Percentiles rank a stretch among this genome's conserved stretches.
phyloP scores from a whole-genome alignment of 92 coral and sea anemone species.

The Palythoa grandis region DNA sequence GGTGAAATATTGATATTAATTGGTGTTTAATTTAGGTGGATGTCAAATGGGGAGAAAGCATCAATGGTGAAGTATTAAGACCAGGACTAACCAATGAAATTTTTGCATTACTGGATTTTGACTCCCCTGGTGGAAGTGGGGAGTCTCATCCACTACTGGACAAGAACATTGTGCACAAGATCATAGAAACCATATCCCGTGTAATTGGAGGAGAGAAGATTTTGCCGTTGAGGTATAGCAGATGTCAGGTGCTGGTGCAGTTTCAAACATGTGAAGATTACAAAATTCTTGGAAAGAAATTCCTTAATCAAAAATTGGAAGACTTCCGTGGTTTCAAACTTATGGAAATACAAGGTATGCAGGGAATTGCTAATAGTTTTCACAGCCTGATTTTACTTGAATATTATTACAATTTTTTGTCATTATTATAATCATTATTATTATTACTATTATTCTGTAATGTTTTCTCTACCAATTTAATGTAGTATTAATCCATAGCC shows the following conservation, averaged over 20 bases:
- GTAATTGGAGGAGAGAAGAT: conserved; percentile 57
- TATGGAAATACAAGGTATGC: conserved; percentile 74
- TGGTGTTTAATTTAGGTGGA: conserved; percentile 51
- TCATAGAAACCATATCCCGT: conserved; percentile 53
- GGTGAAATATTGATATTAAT: too few relatives aligned
- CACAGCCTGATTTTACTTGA: neutral
- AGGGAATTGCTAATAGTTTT: neutral
- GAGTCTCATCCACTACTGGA: conserved; percentile 34
- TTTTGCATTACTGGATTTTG: conserved; percentile 68
- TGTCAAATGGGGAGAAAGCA: conserved; percentile 70
- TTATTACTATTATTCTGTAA: too few relatives aligned
- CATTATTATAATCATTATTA: too few relatives aligned
- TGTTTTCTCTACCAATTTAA: too few relatives aligned
- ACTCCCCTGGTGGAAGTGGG: conserved; percentile 4
- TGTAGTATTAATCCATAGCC: too few relatives aligned
- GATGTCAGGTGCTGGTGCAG: conserved; percentile 62
- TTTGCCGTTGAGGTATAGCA: conserved; percentile 57
- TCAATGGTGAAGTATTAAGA: conserved; percentile 46
- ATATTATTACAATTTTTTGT: too few relatives aligned
- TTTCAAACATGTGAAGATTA: conserved; percentile 57
- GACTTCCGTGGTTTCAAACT: conserved; percentile 70
- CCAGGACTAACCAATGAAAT: conserved; percentile 45
- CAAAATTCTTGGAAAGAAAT: conserved; percentile 69
- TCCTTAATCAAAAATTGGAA: conserved; percentile 61
- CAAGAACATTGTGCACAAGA: conserved; percentile 48